Base-by-base conservation (phyloP, 2,888 invertebrate genomes). In the Folsomia manolachei region DNA sequence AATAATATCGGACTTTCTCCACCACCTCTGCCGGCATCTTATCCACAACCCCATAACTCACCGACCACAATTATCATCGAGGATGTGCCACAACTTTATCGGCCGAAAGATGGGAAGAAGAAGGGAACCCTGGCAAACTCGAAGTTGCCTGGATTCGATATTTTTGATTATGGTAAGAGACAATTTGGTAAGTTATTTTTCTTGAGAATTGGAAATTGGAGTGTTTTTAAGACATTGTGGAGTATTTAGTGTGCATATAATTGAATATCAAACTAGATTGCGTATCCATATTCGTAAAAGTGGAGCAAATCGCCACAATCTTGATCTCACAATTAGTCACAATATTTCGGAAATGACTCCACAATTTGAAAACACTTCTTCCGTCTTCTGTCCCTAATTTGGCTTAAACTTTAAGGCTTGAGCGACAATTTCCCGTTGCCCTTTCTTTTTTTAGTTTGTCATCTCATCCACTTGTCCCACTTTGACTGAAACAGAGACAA, bases 161-260 rank as follows among this genome's bases (percentile, higher is more conserved):
- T 80, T 27, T 76, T 80, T 61, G 80, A 80, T 64, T 63, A 76
- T 24, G 67, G 77, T 52, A 80, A 76, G 66, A 69, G 73, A 62
- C 73, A 78, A 27, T 74, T 77, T 52, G 79, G 79, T 79, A 77
- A 70, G 78, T 61, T 27, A 64, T 24, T 39, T 63, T 19, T 69
- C n/a, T n/a, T n/a, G n/a, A n/a, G n/a, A n/a, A n/a, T 39, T 62
- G 11, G 9, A 11, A 51, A 51, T 51, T 51, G 11, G 9, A 9
- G 51, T 11, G 51, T 51, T 51, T n/a, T n/a, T n/a, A n/a, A n/a
- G n/a, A n/a, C n/a, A n/a, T n/a, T n/a, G n/a, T n/a, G n/a, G n/a
- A n/a, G n/a, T 56, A 56, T 19, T 56, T 56, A 14, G 56, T 39
- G 39, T 4, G 39, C 39, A n/a, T n/a, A n/a, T n/a, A n/a, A n/a